Evolutionary conservation across 2,888 invertebrate species (phyloP), one percentile per base, ranked within the genome.

Genomic region (Gymnocheta viridis): DNA sequence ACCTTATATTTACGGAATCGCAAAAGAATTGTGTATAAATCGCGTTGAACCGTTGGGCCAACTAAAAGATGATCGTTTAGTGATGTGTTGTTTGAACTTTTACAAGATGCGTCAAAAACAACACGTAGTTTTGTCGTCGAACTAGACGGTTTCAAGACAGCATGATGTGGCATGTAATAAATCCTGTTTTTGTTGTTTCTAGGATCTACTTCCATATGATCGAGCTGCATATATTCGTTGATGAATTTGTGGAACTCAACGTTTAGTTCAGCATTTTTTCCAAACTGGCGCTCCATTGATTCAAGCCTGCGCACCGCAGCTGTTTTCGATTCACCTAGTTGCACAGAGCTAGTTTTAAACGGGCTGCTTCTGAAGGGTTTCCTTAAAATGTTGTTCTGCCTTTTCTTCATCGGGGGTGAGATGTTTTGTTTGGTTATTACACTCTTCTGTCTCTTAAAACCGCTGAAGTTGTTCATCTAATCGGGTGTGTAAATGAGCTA

Each of bases 371-470:
- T 51, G 54, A 17, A 54, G 9, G 62, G 58, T 62, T 10, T 67
- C 27, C 14, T 60, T 38, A 38, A 22, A 86, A 70, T 82, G 67
- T 32, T 69, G 19, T 69, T 82, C 82, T 10, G 82, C 82, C 19
- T 60, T 29, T 56, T 79, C 79, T 27, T 82, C 82, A 38, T 38
- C 38, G 4, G 38, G 38, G 2, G 38, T 38, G 38, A 38, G 14
- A 38, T 38, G 38, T 38, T 38, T 38, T 38, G 12, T 4, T 38
- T 38, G 12, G 5, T 12, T 10, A 14, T 72, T 29, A 10, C 69
- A 35, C 49, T 83, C 70, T 70, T 86, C 86, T 1, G 47, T 62
- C 29, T 85, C 69, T 80, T 83, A 86, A 49, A 85, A 85, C 4
- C 47, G 58, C 24, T 82, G 67, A 4, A 86, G 69, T 12, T 78